phyloP scores from a whole-genome alignment of 1,140 invertebrate genomes.

The Bombus pyrosoma region DNA sequence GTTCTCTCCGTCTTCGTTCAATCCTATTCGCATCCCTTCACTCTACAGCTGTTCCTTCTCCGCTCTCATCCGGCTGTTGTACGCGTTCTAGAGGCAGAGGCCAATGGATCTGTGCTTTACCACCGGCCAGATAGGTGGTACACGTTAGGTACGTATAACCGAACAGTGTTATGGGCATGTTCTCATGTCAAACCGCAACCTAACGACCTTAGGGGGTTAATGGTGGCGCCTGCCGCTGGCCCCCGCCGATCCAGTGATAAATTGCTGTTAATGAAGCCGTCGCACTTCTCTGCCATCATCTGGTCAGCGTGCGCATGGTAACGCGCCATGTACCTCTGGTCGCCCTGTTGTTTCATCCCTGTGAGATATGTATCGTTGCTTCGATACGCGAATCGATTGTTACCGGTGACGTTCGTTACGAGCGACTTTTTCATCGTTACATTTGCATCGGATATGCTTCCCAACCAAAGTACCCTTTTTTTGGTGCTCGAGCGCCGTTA shows the following conservation, averaged over 20 bases:
- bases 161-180: slow-evolving; percentile 78
- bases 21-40: neutral
- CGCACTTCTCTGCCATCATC: slow-evolving; percentile 63
- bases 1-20: slow-evolving; percentile 30
- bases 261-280: slow-evolving; percentile 79
- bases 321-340: slow-evolving; percentile 5
- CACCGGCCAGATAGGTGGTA: slow-evolving; percentile 64
- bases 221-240: slow-evolving; percentile 68
- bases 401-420: slow-evolving; percentile 3
- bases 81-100: slow-evolving; percentile 51
- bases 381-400: slow-evolving; percentile 67
- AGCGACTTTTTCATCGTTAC: slow-evolving; percentile 23
- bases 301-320: neutral
- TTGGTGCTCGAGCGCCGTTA: slow-evolving; percentile 39
- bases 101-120: slow-evolving; percentile 67
- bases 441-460: slow-evolving; percentile 61
- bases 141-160: slow-evolving; percentile 74
- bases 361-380: slow-evolving; percentile 12
- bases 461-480: slow-evolving; percentile 66
- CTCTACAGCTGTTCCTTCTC: slow-evolving; percentile 3
- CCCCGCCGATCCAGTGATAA: slow-evolving; percentile 76
- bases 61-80: slow-evolving; percentile 42
- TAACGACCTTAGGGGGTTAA: slow-evolving; percentile 80
- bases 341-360: neutral
- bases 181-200: slow-evolving; percentile 80